Base-by-base conservation (phyloP, 2,113 vertebrate species). In the Nymphicus hollandicus region DNA sequence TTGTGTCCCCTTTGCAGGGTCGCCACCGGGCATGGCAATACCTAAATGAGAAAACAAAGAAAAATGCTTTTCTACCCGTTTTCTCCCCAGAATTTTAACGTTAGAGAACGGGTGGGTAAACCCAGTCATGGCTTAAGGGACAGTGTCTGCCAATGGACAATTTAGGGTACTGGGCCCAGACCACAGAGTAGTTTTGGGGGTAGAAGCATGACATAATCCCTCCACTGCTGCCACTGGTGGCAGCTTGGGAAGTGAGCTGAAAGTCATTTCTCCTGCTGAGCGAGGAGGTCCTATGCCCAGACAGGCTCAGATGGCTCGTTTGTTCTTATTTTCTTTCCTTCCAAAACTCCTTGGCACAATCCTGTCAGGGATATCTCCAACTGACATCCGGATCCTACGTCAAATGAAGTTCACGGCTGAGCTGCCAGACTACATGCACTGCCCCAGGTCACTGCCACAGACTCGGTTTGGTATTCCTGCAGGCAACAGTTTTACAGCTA, bases 1-100 rank as follows among this genome's bases (percentile, higher is more conserved):
- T 17, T 3, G 20, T 22, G 7, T 18, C 17, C 1, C 4, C 2
- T 37, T 10, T 43, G 46, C 13, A 53, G 1, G 2, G 22, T 2
- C 18, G 25, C 0, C 60, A 17, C 0, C 8, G 39, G 52, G 3
- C 61, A 37, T 6, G 31, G 86, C 77, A 68, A 31, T 12, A 82
- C 3, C 96, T 96, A 71, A 49, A 89, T 3, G 7, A 92, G 60
- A 80, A 88, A 86, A 70, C 4, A 89, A 35, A 60, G 5, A 7
- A 50, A 39, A 46, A 37, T 3, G 15, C 20, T n/a, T 77, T 84
- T 35, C 17, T 27, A 70, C 3, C 4, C 9, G 4, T 63, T 78
- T 70, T 25, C 16, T 63, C 11, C 16, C 4, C 28, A 23, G 22
- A 49, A 1, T 23, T 31, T 52, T 18, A 37, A 7, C 13, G 5